A percentile compares a stretch with the other conserved stretches of the same genome.
phyloP scores from a whole-genome alignment of 2,797 vertebrate genomes.

The Acipenser ruthenus region DNA sequence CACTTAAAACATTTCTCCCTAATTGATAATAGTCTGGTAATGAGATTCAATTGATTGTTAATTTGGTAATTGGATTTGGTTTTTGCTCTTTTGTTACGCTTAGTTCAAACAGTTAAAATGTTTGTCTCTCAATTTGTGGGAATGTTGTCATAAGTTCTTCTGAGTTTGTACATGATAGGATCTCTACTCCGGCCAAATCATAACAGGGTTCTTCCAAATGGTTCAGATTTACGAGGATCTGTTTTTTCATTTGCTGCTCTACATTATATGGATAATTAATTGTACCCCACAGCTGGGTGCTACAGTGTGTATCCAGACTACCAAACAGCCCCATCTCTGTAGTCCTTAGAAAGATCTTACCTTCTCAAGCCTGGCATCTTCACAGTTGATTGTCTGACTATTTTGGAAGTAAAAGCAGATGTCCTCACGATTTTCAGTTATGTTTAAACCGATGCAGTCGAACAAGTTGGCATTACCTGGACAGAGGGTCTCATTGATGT shows the following conservation, averaged over 20 bases:
- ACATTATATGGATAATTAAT: not conserved
- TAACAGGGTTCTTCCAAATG: not conserved
- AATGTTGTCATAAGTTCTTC: not conserved
- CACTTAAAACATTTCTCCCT: too few relatives aligned
- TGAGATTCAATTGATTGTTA: too few relatives aligned
- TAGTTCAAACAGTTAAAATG: too few relatives aligned
- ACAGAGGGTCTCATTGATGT: constrained; percentile 12
- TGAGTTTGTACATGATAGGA: not conserved
- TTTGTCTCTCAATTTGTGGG: not conserved
- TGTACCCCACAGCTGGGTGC: not conserved
- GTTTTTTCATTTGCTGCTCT: not conserved
- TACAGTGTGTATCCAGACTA: too few relatives aligned
- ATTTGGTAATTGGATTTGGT: too few relatives aligned
- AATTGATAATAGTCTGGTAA: too few relatives aligned
- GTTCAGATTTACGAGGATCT: not conserved
- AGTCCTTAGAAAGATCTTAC: not conserved
- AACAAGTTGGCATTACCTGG: not conserved
- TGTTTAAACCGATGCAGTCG: constrained; percentile 5
- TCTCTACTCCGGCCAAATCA: not conserved
- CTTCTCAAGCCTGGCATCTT: constrained; percentile 10
- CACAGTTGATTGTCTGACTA: constrained; percentile 10
- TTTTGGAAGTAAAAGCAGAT: constrained; percentile 13
- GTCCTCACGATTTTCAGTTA: constrained; percentile 1
- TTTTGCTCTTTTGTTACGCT: too few relatives aligned
- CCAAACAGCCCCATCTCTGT: too few relatives aligned